Conservation (phyloP, 2,797 vertebrate genomes). For the Phaenicophaeus curvirostris region DNA sequence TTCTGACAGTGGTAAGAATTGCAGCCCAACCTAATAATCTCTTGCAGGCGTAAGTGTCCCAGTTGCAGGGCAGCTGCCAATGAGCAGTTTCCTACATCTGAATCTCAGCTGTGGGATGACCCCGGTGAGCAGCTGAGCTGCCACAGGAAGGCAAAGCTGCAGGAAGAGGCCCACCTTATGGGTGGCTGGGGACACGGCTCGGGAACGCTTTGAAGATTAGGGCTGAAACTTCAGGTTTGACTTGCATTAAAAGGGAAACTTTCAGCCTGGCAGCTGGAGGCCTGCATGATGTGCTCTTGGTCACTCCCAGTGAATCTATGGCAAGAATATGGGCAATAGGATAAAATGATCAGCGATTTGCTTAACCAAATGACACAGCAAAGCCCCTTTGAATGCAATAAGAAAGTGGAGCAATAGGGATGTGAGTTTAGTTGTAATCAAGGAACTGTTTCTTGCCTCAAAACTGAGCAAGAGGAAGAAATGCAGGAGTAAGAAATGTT, state of each 20-base stretch:
- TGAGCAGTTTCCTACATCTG: fast-evolving
- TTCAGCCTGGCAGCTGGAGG: not conserved
- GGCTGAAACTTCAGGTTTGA: not conserved
- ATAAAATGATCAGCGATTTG: not conserved
- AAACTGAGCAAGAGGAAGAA: not conserved
- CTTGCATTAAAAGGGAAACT: not conserved
- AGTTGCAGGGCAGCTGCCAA: not conserved
- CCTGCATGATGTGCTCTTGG: not conserved
- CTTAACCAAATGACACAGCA: not conserved
- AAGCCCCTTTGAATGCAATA: not conserved
- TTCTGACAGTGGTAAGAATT: not conserved
- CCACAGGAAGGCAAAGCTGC: not conserved
- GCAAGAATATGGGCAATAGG: not conserved
- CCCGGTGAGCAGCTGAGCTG: not conserved
- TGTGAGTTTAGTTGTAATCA: not conserved
- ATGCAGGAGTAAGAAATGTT: not conserved
- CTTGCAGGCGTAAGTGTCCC: not conserved
- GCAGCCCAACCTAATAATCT: not conserved
- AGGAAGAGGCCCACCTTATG: not conserved
- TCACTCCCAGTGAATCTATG: not conserved
- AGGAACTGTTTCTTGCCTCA: not conserved
- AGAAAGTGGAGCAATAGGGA: not conserved
- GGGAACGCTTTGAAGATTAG: not conserved
- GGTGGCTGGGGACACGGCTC: not conserved
- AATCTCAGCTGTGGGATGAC: fast-evolving